These are phyloP conservation scores for Trichoplusia ni DNA, from an alignment of 1,140 invertebrate species.

Conservation along the genomic window DNA sequence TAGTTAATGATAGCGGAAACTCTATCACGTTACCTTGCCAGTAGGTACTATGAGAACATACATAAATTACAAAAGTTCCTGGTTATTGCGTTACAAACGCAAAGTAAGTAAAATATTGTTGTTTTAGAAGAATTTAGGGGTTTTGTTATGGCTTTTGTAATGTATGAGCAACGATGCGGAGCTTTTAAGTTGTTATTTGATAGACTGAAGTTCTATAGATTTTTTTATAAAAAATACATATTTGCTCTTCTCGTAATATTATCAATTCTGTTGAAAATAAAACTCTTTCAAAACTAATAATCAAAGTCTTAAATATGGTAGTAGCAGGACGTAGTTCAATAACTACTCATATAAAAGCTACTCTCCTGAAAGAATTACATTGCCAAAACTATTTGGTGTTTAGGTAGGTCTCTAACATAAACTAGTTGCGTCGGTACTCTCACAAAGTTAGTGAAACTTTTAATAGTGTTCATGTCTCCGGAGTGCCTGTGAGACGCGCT, in stretches of 20 bases:
- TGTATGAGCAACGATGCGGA: neutral
- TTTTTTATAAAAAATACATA: too few species aligned
- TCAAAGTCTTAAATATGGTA: too few species aligned
- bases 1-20: neutral
- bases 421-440: slow-evolving; percentile 63
- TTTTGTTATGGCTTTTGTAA: slow-evolving; percentile 3
- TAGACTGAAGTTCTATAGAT: too few species aligned
- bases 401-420: slow-evolving; percentile 47
- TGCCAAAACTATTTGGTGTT: slow-evolving; percentile 31
- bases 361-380: slow-evolving; percentile 31
- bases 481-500: slow-evolving; percentile 36
- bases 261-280: too few species aligned
- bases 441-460: slow-evolving; percentile 65
- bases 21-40: neutral
- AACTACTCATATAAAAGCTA: slow-evolving; percentile 3
- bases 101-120: slow-evolving; percentile 13
- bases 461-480: slow-evolving; percentile 73
- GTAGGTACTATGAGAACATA: neutral
- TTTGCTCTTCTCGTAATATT: too few species aligned
- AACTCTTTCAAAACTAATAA: too few species aligned
- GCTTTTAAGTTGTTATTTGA: too few species aligned
- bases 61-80: neutral
- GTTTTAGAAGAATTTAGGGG: slow-evolving; percentile 8
- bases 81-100: slow-evolving; percentile 14
- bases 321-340: too few species aligned